Evolutionary conservation across 2,113 vertebrate genomes (phyloP).

Genomic region (Dendrocopos noguchii): DNA sequence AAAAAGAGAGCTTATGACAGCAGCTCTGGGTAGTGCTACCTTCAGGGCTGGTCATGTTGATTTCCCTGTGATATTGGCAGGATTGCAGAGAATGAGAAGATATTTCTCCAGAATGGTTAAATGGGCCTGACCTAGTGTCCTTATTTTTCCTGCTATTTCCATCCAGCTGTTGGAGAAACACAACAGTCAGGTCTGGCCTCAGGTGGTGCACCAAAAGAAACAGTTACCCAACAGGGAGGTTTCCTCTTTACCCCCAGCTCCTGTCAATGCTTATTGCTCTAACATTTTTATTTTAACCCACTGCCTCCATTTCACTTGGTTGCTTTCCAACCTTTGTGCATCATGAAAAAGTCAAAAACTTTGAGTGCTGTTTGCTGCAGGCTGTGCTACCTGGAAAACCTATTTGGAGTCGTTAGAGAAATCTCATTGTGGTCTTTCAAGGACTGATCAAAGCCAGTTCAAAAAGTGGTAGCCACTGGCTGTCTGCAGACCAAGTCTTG

Average conservation of each 20-base stretch:
- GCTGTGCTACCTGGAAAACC: neutral
- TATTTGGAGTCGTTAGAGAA: neutral
- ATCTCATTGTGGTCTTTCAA: neutral
- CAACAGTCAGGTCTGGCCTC: neutral
- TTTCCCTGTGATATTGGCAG: rapidly evolving
- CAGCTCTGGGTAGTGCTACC: neutral
- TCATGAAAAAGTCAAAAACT: neutral
- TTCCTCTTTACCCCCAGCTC: neutral
- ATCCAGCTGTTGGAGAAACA: neutral
- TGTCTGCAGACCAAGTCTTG: neutral
- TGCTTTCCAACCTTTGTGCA: neutral
- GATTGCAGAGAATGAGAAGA: neutral
- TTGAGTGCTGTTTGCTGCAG: neutral
- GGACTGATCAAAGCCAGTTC: neutral
- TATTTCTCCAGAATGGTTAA: neutral
- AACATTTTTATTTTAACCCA: neutral
- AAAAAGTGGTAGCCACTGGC: neutral
- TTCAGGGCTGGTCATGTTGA: neutral
- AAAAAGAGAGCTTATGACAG: neutral
- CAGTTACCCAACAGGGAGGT: neutral
- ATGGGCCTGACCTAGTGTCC: neutral
- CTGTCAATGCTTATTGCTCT: neutral
- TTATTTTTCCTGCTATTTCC: neutral
- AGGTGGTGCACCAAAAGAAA: neutral
- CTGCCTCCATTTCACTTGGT: neutral